Base-by-base conservation (phyloP, 2,888 invertebrate species). In the Rambutsinella grinnellia region DNA sequence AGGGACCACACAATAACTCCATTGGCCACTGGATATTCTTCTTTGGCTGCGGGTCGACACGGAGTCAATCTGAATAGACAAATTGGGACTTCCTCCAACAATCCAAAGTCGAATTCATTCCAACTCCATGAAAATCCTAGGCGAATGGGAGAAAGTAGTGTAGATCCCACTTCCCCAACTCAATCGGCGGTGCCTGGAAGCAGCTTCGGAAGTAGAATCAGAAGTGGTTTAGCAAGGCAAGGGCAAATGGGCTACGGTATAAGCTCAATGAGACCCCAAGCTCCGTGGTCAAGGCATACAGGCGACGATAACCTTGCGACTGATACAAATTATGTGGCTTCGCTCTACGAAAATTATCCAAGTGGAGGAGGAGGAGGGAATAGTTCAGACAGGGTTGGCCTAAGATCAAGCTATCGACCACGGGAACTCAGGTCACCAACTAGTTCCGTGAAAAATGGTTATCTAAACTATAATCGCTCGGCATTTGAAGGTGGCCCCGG, bases 1-100 rank as follows among this genome's bases (percentile, higher is more conserved):
- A 61, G 68, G 10, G 79, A 71, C 24, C 78, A 79, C 46, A 61
- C 75, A 1, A 75, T 79, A 1, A 75, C 78, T 17, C 78, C 78
- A 8, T 44, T 79, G 21, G 66, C 78, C 2, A 79, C 78, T n/a
- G 67, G 75, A 0, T 47, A 36, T 6, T 46, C 71, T 13, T 49
- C 62, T n/a, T 3, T 44, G 5, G 63, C 56, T 21, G 23, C 8
- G 5, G 15, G 63, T 3, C 57, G 61, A 13, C 28, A 57, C 10
- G 47, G 27, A 6, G 19, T 23, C 19, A 69, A 61, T 54, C 26
- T 49, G 21, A 71, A 49, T 19, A 62, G 62, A 19, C 60, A 68
- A 13, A 6, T 44, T 17, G 36, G 61, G 19, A 1, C 70, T 6
- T 36, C 36, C 36, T 36, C 36, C 6, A 13, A 5, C 36, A 36